Evolutionary conservation across 1,140 invertebrate species (phyloP).

Genomic region (Drosophila tropicalis): DNA sequence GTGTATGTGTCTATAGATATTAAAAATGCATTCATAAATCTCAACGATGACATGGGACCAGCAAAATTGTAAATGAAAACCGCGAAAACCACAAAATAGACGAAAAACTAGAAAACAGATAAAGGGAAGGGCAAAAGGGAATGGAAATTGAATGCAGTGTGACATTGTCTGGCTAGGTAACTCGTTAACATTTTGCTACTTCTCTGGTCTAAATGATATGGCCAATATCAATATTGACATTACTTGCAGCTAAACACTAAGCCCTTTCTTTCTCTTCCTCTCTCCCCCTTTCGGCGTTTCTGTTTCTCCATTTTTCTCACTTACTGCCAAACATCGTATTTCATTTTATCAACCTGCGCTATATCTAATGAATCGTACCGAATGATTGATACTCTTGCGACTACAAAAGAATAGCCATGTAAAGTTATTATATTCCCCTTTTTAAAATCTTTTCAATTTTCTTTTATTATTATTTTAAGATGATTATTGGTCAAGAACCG

Average conservation of each 20-base stretch:
- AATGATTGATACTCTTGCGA: too few species aligned
- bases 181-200: conserved; percentile 35
- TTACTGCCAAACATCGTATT: background rate
- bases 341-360: background rate
- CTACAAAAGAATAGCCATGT: too few species aligned
- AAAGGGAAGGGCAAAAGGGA: background rate
- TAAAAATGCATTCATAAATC: conserved; percentile 18
- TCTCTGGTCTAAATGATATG: conserved; percentile 40
- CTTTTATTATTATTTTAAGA: too few species aligned
- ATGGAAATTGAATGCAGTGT: background rate
- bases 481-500: too few species aligned
- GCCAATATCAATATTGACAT: conserved; percentile 61
- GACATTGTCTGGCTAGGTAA: conserved; percentile 27
- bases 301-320: background rate
- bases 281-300: background rate
- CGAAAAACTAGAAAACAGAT: conserved; percentile 38
- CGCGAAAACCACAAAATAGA: conserved; percentile 35
- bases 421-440: too few species aligned
- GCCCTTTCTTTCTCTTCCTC: background rate
- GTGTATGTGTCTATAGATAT: conserved; percentile 1
- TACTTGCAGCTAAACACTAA: conserved; percentile 36
- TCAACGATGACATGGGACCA: conserved; percentile 3
- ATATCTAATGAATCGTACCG: too few species aligned
- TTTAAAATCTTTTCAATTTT: too few species aligned
- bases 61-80: conserved; percentile 41